These are phyloP conservation scores for Drosophila fungiperda DNA, from an alignment of 2,888 invertebrate species.

Conservation along the genomic window DNA sequence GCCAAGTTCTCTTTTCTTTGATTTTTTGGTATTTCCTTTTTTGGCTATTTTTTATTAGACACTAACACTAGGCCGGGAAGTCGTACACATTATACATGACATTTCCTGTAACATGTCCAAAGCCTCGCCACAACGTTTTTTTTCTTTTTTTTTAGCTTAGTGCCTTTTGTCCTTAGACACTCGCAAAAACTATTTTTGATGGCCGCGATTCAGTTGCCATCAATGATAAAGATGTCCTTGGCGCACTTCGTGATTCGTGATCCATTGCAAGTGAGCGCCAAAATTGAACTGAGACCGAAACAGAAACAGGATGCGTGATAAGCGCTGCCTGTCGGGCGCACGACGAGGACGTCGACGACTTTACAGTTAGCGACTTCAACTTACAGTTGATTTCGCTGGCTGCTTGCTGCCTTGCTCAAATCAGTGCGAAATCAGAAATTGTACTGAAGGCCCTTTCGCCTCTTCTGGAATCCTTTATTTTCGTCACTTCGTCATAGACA, in stretches of 20 bases:
- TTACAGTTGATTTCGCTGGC: constrained; percentile 26
- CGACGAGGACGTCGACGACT: constrained; percentile 38
- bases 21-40: constrained; percentile 18
- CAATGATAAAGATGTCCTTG: constrained; percentile 5
- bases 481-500: constrained; percentile 21
- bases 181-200: constrained; percentile 24
- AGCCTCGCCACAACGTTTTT: constrained; percentile 15
- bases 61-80: constrained; percentile 11
- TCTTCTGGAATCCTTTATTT: constrained; percentile 78
- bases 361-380: constrained; percentile 12
- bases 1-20: constrained; percentile 18
- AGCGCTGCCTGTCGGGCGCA: constrained; percentile 22
- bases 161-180: constrained; percentile 29
- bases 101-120: constrained; percentile 77
- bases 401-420: constrained; percentile 61
- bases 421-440: constrained; percentile 76
- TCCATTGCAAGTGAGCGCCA: constrained; percentile 64
- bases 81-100: constrained; percentile 55
- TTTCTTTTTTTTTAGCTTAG: neutral
- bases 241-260: constrained; percentile 45
- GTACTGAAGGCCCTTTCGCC: constrained; percentile 74
- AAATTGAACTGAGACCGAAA: constrained; percentile 62
- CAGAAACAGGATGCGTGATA: constrained; percentile 18
- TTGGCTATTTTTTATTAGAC: constrained; percentile 24
- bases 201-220: constrained; percentile 27